Evolutionary conservation across 1,140 invertebrate species (phyloP), one percentile per base, ranked within the genome.

Genomic region (Hyphantria cunea): DNA sequence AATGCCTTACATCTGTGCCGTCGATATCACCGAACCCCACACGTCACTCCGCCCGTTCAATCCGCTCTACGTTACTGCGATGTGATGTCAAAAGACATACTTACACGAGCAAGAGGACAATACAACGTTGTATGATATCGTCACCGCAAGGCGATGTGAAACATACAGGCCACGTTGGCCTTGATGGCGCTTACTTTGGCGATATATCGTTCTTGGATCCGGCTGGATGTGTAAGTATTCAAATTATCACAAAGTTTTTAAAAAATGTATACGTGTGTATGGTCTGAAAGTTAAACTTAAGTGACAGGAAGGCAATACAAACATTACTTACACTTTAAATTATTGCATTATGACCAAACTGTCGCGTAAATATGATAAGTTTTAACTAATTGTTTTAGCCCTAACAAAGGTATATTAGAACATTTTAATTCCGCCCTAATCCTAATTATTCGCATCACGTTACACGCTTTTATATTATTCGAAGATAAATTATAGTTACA

Each of bases 171-270:
- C 98, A 99, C 86, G 97, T 99, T 4, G 98, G 99, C 1, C 92
- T 98, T 10, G 98, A 99, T 88, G 98, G 98, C 5, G 96, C 97
- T 55, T 97, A 97, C 80, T 99, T 99, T 86, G 98, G 98, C 0
- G 98, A 99, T 88, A 94, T 99, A 51, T 95, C 96, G 45, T 98
- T 97, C 78, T 91, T 98, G 14, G 92, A 93, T 78, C 92, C 93
- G 70, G 91, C 87, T 32, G 78, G 80, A 9, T 83, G 79, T 59
- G 87, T 89, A 51, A 90, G 87, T 90, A 79, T 15, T 49, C 6
- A 37, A 58, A 25, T 5, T 25, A 25, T 25, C 2, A 5, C 17
- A 25, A 25, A 25, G 17, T 25, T 25, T 5, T 25, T 25, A 1
- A 25, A 25, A 25, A 25, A 5, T 25, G 5, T 25, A 25, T 25